phyloP scores from a whole-genome alignment of 2,797 vertebrate genomes.

The Cygnus olor region DNA sequence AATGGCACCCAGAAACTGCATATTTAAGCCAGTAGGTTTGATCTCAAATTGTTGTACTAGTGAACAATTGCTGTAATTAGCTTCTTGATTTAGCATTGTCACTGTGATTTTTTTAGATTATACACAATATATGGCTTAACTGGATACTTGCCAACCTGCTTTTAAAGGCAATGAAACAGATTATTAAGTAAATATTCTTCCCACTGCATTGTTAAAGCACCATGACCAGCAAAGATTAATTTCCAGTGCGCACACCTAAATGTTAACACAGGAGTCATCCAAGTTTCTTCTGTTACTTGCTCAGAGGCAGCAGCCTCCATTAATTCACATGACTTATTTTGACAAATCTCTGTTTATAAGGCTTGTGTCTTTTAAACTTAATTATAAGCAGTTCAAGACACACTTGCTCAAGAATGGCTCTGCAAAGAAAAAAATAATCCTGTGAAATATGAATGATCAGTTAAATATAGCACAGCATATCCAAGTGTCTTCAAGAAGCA shows the following conservation, averaged over 20 bases:
- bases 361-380: background rate
- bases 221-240: background rate
- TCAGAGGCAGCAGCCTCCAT: background rate
- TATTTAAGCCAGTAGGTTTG: background rate
- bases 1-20: background rate
- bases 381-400: constrained; percentile 11
- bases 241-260: background rate
- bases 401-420: background rate
- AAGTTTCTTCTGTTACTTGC: constrained; percentile 1
- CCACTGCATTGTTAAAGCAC: background rate
- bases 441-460: background rate
- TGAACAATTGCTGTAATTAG: background rate
- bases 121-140: background rate
- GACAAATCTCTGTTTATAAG: constrained; percentile 10
- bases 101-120: background rate
- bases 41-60: background rate
- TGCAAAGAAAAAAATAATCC: background rate
- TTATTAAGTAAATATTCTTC: background rate
- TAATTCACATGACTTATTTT: constrained; percentile 15
- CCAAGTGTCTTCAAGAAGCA: background rate
- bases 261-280: background rate
- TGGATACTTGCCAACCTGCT: background rate
- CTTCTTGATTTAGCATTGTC: background rate
- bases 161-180: background rate
- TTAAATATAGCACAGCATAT: background rate